Base-by-base conservation (phyloP, 2,113 vertebrate species). In the Polyodon spathula region DNA sequence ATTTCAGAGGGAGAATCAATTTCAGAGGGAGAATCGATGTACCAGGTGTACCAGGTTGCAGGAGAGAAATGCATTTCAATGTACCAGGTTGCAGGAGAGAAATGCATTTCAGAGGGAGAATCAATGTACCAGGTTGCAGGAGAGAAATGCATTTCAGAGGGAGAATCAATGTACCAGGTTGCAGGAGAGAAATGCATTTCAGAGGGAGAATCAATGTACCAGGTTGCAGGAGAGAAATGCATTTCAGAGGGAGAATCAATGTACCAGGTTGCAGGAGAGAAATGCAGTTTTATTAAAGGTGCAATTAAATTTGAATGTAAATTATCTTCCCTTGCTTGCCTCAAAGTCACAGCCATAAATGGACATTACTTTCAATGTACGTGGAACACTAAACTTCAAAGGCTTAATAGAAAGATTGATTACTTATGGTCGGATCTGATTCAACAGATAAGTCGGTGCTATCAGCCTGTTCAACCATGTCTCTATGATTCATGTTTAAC, bases 241-340 rank as follows among this genome's bases (percentile, higher is more conserved):
- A 5, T 55, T 55, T 37, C 53, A 37, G 8, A 10, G 8, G 14
- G 37, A 55, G 37, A 55, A 55, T 55, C 53, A 16, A 55, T 55
- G 8, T 55, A 38, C 53, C 53, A 10, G 37, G 27, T 27, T 14
- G 27, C 53, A 54, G 5, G 53, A 11, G 37, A 54, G 53, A 54
- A 37, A 37, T 11, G 14, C 6, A 37, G 16, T 54, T 55, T 55
- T 16, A 55, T 55, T 55, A 55, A 27, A 55, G n/a, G 53, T 55
- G 15, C 53, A 55, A 55, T 55, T 55, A 55, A 55, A 17, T 55
- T 55, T 37, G 15, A 55, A 55, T 55, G 53, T 38, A 55, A 37
- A 55, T 55, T 55, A 55, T 55, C 53, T 37, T 55, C 37, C 17
- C 53, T 27, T 2, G 17, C 53, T 55, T 16, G 11, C 17, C 53